These are phyloP conservation scores for Actenoides lindsayi DNA, from an alignment of 2,113 vertebrate genomes.

Conservation along the genomic window DNA sequence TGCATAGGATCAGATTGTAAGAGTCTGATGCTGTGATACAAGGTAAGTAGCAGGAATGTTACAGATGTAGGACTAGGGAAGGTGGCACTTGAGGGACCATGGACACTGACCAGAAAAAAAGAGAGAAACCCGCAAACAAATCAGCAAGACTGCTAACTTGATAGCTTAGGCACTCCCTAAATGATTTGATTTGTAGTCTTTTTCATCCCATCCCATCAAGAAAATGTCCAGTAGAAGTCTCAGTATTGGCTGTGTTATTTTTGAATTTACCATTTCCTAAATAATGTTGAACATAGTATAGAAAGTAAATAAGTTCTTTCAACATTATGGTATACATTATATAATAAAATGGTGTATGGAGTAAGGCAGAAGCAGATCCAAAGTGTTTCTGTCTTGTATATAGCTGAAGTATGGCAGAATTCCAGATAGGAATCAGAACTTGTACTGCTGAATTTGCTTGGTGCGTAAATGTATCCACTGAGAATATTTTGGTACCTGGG, in stretches of 20 bases:
- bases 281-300: not conserved
- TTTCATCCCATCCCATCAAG: not conserved
- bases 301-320: not conserved
- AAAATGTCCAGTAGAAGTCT: not conserved
- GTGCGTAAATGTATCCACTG: too few relatives aligned
- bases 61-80: not conserved
- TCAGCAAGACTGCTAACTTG: too few relatives aligned
- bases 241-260: not conserved
- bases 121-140: fast-evolving
- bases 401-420: not conserved
- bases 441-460: not conserved
- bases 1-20: not conserved
- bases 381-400: not conserved
- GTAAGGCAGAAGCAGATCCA: not conserved
- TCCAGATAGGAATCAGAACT: not conserved
- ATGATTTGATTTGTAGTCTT: not conserved
- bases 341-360: not conserved
- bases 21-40: not conserved
- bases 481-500: not conserved
- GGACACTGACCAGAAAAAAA: not conserved
- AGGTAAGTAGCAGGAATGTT: not conserved
- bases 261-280: not conserved
- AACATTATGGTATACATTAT: not conserved
- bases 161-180: not conserved
- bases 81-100: not conserved